Conservation (phyloP, 2,797 vertebrate genomes). For the Trichosurus vulpecula region DNA sequence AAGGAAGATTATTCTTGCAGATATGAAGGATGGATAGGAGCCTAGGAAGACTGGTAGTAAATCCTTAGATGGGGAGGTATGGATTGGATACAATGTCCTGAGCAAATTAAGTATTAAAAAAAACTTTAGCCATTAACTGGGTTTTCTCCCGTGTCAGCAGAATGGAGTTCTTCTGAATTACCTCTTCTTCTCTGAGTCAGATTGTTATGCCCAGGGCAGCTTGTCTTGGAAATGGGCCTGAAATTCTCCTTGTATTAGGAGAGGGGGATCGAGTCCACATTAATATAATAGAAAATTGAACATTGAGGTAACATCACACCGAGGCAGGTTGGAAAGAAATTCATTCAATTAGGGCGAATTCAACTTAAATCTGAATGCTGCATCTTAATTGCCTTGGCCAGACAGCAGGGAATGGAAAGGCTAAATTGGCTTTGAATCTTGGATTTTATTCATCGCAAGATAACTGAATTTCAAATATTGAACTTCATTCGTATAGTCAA, state of each 20-base stretch:
- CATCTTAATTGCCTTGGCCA: conserved; percentile 45
- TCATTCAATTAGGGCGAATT: conserved; percentile 48
- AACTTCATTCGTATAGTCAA: conserved; percentile 60
- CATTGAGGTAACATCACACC: background rate
- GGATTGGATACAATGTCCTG: accelerated
- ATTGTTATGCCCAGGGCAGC: background rate
- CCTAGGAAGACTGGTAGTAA: background rate
- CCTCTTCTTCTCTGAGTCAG: background rate
- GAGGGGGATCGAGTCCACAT: background rate
- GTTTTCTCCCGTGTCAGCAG: background rate
- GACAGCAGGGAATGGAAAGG: conserved; percentile 52
- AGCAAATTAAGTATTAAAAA: accelerated
- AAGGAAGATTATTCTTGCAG: background rate
- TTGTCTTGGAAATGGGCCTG: background rate
- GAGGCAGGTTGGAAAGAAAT: conserved; percentile 38
- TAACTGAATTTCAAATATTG: conserved; percentile 70
- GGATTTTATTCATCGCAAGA: conserved; percentile 64
- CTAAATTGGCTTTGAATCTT: conserved; percentile 56
- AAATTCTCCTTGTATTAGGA: background rate
- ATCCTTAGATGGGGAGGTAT: accelerated
- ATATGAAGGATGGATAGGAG: background rate
- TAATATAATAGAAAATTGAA: background rate
- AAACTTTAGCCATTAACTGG: background rate
- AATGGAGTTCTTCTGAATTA: accelerated
- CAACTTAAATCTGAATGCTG: conserved; percentile 41